Base-by-base conservation (phyloP, 2,113 vertebrate species). In the Tyrannus savana region DNA sequence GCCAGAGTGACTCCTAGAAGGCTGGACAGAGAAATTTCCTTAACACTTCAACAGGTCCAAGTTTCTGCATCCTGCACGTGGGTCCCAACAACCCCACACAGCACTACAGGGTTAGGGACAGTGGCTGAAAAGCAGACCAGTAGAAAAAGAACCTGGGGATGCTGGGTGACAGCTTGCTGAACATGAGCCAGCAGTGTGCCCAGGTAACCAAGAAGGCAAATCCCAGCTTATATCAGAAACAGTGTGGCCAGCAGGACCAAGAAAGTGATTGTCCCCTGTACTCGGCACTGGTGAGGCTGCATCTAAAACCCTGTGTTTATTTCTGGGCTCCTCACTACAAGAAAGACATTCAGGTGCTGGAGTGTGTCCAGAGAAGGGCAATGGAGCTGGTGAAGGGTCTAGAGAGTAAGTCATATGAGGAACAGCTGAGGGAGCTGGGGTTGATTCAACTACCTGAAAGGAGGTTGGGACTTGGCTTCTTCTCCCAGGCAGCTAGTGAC, bases 391-490 rank as follows among this genome's bases (percentile, higher is more conserved):
- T 47, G 41, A 42, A 64, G 22, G 33, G 23, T 74, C 44, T 74
- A 2, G 33, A 50, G 42, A 37, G 4, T 50, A 18, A 81, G 37
- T 37, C 19, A 11, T 23, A 9, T 11, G 12, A 44, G 59, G 8
- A 81, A 15, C 19, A 13, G 23, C 52, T 81, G 59, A 52, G 59
- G 35, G 28, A 44, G 37, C 23, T 68, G 24, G 18, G 12, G 9
- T 27, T 68, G 12, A 8, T 23, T 68, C 10, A 68, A 15, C 7
- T 22, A 25, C 11, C 8, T 31, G 37, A 47, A 52, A 33, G 50
- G 37, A 46, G 39, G 19, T 41, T 47, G 24, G 46, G 21, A 7
- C 14, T 68, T 0, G 0, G 19, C 17, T 14, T 30, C 62, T 68
- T 62, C 17, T 82, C 39, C 46, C 47, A 15, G 30, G 30, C 2